A percentile compares a stretch with the other conserved stretches of the same genome.
phyloP scores from a whole-genome alignment of 2,113 vertebrate species.

The Dicaeum eximium region DNA sequence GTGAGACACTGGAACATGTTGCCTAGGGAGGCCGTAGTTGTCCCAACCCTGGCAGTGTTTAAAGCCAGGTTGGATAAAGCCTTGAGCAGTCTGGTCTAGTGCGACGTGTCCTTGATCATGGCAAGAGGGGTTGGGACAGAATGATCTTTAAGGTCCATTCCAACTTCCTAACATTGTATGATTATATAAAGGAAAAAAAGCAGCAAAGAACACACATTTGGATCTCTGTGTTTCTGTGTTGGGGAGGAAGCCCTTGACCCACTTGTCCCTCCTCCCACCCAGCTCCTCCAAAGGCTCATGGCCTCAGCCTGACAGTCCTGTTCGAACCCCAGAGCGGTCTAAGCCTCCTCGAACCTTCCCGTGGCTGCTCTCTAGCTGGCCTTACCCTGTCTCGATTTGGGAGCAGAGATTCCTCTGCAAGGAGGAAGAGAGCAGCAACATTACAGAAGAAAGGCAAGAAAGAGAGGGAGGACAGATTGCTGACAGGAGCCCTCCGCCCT shows the following conservation, averaged over 20 bases:
- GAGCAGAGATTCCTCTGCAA: background rate
- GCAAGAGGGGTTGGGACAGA: background rate
- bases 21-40: background rate
- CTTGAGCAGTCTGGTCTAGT: background rate
- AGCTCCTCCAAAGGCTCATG: fast-evolving
- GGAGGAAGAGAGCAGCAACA: fast-evolving
- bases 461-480: fast-evolving
- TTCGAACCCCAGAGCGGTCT: background rate
- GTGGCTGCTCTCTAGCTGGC: background rate
- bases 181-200: background rate
- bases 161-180: background rate
- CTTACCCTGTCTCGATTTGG: too few species aligned
- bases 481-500: background rate
- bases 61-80: background rate
- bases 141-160: background rate
- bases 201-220: background rate
- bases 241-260: background rate
- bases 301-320: background rate
- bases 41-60: background rate
- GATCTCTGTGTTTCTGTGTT: too few species aligned
- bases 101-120: background rate
- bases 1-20: background rate
- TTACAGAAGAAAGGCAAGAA: background rate
- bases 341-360: background rate
- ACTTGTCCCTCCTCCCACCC: fast-evolving